Percentiles rank a stretch among this genome's conserved stretches.
phyloP scores from a whole-genome alignment of 2,113 vertebrate genomes.

The Hystrix cristata region DNA sequence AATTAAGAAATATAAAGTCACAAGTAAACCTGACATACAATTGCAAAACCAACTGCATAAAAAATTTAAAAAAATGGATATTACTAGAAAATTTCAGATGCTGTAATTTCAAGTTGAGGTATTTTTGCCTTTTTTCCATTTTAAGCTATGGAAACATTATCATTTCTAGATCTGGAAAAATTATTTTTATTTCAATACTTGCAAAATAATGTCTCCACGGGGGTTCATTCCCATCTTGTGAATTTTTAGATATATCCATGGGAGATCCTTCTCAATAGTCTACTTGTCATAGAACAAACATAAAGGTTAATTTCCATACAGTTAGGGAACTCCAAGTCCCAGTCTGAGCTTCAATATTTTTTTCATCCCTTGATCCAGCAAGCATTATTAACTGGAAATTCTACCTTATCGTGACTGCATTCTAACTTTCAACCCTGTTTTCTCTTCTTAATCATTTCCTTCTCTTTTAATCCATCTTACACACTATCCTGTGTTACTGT shows the following conservation, averaged over 20 bases:
- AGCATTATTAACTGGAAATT: background rate
- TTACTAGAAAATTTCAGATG: background rate
- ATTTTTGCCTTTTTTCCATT: background rate
- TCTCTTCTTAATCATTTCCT: background rate
- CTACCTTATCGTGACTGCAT: background rate
- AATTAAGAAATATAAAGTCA: conserved; percentile 16
- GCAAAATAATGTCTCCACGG: conserved; percentile 2
- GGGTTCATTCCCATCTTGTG: background rate
- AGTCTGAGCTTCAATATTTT: background rate
- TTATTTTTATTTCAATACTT: conserved; percentile 17
- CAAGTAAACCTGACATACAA: background rate
- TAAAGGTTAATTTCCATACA: background rate
- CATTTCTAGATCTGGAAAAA: background rate
- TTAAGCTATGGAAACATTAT: background rate
- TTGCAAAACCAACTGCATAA: background rate
- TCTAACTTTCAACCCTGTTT: background rate
- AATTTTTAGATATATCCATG: background rate
- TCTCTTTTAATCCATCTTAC: background rate
- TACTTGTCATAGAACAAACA: background rate
- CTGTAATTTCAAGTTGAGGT: background rate
- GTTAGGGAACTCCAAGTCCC: background rate
- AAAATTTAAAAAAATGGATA: background rate
- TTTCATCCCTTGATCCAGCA: background rate
- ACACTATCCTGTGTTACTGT: background rate
- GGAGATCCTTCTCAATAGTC: background rate